These are phyloP conservation scores for Abramis brama DNA, from an alignment of 2,113 vertebrate genomes.

Conservation along the genomic window DNA sequence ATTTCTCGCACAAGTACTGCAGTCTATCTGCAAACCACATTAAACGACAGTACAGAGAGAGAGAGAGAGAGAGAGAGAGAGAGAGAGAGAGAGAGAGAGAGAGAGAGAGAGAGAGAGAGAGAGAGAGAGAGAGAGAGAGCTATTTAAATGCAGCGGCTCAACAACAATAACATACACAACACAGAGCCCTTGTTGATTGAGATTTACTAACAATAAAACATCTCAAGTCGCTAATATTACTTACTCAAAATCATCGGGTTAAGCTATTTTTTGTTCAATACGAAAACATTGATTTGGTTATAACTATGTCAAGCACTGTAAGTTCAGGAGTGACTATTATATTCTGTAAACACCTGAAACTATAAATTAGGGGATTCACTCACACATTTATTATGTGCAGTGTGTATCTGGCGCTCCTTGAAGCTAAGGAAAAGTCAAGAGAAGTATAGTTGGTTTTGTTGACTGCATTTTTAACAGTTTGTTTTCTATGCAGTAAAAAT, in stretches of 20 bases:
- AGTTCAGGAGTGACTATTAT: not conserved
- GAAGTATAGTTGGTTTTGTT: not conserved
- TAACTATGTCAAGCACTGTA: not conserved
- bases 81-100: not conserved
- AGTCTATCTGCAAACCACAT: conserved; percentile 5
- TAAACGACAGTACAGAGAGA: not conserved
- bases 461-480: not conserved
- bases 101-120: not conserved
- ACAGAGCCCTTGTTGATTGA: not conserved
- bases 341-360: not conserved
- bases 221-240: not conserved
- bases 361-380: not conserved
- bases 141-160: not conserved
- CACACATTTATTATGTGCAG: not conserved
- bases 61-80: not conserved
- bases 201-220: not conserved
- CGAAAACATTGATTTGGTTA: not conserved
- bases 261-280: not conserved
- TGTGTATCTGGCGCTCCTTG: not conserved
- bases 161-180: not conserved
- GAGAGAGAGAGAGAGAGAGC: not conserved
- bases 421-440: not conserved
- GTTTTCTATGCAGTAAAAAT: not conserved
- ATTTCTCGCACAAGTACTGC: not conserved
- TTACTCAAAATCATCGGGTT: not conserved